Evolutionary conservation across 1,140 invertebrate species (phyloP), one percentile per base, ranked within the genome.

Genomic region (Oppia nitens): DNA sequence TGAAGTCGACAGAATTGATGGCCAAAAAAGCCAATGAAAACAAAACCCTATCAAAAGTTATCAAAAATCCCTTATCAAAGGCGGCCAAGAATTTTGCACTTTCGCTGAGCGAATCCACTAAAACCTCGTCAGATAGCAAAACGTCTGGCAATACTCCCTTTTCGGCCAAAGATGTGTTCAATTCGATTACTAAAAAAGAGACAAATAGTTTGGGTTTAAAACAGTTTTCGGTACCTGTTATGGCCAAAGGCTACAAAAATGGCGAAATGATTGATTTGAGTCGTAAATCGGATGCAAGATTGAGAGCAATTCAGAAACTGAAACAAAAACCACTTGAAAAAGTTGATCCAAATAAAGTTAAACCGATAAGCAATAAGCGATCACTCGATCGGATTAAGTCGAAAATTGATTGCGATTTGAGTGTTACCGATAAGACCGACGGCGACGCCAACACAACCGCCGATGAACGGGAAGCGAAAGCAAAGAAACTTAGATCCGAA

Each of bases 161-260:
- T 48, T 53, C 11, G 14, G 24, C 9, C 47, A n/a, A 24, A 32
- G 25, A n/a, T 24, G 26, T 20, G 24, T 12, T 56, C 47, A 12
- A 58, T 32, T 20, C 26, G 3, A 47, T 53, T 29, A 20, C 50
- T 48, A 23, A 3, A 26, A 45, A 48, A 48, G n/a, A 50, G 28
- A 27, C 23, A 25, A 56, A 49, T 17, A 17, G 11, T 56, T 32
- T 23, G n/a, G 27, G 24, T 2, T n/a, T n/a, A 14, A 25, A n/a
- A 17, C 20, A 45, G 1, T 24, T 49, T 23, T 27, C 21, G 17
- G 40, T 26, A 23, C 56, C 56, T 1, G 14, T 27, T 12, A 32
- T 57, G 47, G 56, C 47, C 27, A 57, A 57, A 52, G 56, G 56
- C 4, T 29, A 28, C 25, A 57, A 57, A 57, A 20, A n/a, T 50